Conservation (phyloP, 2,888 invertebrate genomes). For the Automeris io region DNA sequence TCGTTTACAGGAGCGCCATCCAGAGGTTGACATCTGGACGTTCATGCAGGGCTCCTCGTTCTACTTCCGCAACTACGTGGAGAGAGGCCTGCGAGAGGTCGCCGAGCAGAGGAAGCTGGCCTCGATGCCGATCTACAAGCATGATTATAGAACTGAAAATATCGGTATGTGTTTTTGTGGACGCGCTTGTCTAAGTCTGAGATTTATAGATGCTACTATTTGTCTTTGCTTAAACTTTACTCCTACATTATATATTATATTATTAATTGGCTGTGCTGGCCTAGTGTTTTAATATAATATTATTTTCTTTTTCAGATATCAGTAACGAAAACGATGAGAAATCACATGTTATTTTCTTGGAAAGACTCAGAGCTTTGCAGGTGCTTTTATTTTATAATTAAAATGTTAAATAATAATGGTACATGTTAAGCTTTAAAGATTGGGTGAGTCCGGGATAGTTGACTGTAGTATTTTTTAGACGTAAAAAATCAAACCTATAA, state of each 20-base stretch:
- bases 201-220: too few species aligned
- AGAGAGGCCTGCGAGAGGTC: slow-evolving; percentile 80
- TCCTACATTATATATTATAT: too few species aligned
- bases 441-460: too few species aligned
- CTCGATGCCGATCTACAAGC: slow-evolving; percentile 50
- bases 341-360: slow-evolving; percentile 61
- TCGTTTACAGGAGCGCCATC: slow-evolving; percentile 80
- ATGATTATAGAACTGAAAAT: slow-evolving; percentile 54
- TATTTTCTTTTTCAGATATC: slow-evolving; percentile 40
- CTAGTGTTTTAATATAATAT: neutral
- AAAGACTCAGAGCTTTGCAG: slow-evolving; percentile 64
- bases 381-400: slow-evolving; percentile 23
- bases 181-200: too few species aligned
- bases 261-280: neutral
- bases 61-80: slow-evolving; percentile 92
- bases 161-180: slow-evolving; percentile 34
- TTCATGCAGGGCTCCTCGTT: slow-evolving; percentile 89
- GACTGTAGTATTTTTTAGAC: too few species aligned
- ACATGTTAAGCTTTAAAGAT: too few species aligned
- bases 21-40: slow-evolving; percentile 90
- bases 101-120: slow-evolving; percentile 60
- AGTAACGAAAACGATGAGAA: slow-evolving; percentile 68
- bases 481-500: too few species aligned
- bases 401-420: neutral
- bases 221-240: too few species aligned